Conservation (phyloP, 2,113 vertebrate genomes). For the Ondatra zibethicus region DNA sequence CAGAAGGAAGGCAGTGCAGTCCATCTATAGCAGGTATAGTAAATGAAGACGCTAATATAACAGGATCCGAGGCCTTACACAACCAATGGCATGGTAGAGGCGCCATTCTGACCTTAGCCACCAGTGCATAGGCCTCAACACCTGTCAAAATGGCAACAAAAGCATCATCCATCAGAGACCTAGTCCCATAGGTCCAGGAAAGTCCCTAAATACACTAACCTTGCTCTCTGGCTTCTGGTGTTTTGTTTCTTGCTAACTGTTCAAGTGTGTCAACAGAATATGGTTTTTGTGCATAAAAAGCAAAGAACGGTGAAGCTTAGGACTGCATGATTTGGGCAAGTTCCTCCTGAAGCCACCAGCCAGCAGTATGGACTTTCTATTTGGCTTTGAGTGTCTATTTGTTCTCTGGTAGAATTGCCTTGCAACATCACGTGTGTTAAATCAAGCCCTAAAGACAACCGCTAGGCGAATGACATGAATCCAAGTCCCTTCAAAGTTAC, state of each 20-base stretch:
- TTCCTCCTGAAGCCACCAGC: background rate
- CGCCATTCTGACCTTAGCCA: background rate
- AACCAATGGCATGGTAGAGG: background rate
- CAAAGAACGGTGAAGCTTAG: background rate
- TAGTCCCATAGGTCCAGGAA: background rate
- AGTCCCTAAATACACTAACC: background rate
- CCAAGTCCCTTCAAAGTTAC: background rate
- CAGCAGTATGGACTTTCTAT: background rate
- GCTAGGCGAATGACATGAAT: slow-evolving; percentile 1
- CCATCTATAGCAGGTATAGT: background rate
- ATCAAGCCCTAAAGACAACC: background rate
- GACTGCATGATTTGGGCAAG: background rate
- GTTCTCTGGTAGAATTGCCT: background rate
- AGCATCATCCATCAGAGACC: background rate
- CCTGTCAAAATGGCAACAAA: background rate
- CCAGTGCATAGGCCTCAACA: background rate
- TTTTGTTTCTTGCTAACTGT: background rate
- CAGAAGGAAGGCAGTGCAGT: background rate
- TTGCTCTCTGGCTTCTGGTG: background rate
- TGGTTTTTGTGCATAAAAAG: background rate
- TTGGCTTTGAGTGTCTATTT: background rate
- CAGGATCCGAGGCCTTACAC: background rate
- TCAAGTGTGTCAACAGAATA: background rate
- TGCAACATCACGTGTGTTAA: background rate
- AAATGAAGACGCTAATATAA: background rate